Evolutionary conservation across 2,797 vertebrate species (phyloP), one percentile per base, ranked within the genome.

Genomic region (Eremophila alpestris): DNA sequence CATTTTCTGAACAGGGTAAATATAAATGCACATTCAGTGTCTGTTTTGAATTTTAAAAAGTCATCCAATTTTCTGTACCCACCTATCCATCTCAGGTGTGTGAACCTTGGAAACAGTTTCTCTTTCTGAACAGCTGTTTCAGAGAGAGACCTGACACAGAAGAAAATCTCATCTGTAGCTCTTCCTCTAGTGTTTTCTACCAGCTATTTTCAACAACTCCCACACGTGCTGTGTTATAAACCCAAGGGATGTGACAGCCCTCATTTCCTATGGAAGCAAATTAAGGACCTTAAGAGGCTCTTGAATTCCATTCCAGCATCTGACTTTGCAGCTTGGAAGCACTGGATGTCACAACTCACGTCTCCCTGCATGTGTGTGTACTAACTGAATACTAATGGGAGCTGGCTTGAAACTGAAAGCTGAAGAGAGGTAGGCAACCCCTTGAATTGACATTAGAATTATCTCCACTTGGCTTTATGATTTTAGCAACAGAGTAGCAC

Each of bases 261-360:
- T 82, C 45, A 56, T 89, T 93, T 93, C 79, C 79, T 56, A 59
- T 45, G 40, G 73, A 94, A 89, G 41, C 76, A 94, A 80, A 27
- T 67, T 83, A 63, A 91, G 80, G 73, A 85, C n/a, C 26, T 74
- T 29, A 77, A 85, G 56, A 87, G 48, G 29, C 34, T 83, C 82
- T 89, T 87, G 70, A 96, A 94, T 94, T 87, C 43, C 45, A 38
- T 73, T 89, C 36, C 60, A 83, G 54, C 68, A 85, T 63, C 43
- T 65, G 38, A 79, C 68, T 89, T 90, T 84, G 87, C 41, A 87
- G 48, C 38, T 60, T 87, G 70, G 62, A 74, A 93, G 38, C 58
- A 45, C 74, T 60, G 49, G 16, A 20, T 87, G 65, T 60, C 46
- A 75, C 45, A 89, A 40, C 10, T 41, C 43, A 11, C 11, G 0